phyloP scores from a whole-genome alignment of 1,140 invertebrate genomes.

The Papilio aristodemus region DNA sequence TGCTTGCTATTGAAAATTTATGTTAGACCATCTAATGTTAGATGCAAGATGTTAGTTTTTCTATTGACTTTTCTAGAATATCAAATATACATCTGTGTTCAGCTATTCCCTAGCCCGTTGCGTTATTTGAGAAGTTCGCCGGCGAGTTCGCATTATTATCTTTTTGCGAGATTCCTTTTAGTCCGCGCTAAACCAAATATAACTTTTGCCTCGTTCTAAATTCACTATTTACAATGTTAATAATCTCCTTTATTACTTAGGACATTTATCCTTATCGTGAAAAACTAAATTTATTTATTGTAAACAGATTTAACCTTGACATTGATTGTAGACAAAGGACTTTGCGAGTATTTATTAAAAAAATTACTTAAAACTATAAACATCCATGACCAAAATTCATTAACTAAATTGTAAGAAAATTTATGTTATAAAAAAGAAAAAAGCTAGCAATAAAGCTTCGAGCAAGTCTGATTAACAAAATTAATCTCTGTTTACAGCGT shows the following conservation, averaged over 20 bases:
- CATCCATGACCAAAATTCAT: not conserved
- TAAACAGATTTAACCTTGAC: not conserved
- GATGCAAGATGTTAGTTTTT: not conserved
- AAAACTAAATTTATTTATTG: not conserved
- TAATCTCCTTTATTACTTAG: not conserved
- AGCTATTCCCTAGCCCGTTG: conserved; percentile 25
- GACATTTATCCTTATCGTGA: too few species aligned
- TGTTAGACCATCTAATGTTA: too few species aligned
- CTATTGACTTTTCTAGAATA: conserved; percentile 2
- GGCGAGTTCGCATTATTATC: conserved; percentile 29
- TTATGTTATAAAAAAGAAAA: not conserved
- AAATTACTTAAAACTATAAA: too few species aligned
- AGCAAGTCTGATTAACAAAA: conserved; percentile 40
- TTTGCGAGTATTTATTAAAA: too few species aligned
- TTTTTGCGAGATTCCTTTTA: conserved; percentile 31
- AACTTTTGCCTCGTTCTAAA: conserved; percentile 15
- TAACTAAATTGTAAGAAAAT: conserved; percentile 15
- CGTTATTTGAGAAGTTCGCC: conserved; percentile 26
- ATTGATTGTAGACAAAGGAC: not conserved
- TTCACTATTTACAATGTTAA: conserved; percentile 28
- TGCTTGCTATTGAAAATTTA: too few species aligned
- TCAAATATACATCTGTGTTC: conserved; percentile 6
- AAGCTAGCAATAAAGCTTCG: conserved; percentile 34
- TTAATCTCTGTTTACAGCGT: conserved; percentile 38
- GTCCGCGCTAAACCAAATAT: conserved; percentile 29